Evolutionary conservation across 1,140 invertebrate species (phyloP).

Genomic region (Orchesella cincta): DNA sequence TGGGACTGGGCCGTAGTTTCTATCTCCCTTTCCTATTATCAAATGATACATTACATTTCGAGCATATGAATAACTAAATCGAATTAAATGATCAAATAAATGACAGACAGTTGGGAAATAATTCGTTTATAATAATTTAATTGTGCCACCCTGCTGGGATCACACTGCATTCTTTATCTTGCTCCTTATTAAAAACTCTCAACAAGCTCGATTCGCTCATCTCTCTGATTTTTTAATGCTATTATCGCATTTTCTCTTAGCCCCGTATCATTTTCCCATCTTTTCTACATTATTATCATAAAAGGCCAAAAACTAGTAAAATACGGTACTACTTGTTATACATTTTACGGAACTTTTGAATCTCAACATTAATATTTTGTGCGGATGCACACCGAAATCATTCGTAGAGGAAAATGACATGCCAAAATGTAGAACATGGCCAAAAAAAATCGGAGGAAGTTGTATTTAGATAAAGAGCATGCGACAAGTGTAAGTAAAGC

Average conservation of each 20-base stretch:
- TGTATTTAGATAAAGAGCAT: slow-evolving; percentile 17
- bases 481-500: not conserved
- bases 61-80: slow-evolving; percentile 16
- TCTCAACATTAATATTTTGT: too few relatives aligned
- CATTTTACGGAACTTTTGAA: too few relatives aligned
- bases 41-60: not conserved
- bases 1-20: too few relatives aligned
- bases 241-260: too few relatives aligned
- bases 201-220: not conserved
- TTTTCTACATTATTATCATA: not conserved
- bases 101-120: slow-evolving; percentile 40
- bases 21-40: not conserved
- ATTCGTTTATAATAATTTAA: slow-evolving; percentile 41
- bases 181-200: not conserved
- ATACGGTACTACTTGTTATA: too few relatives aligned
- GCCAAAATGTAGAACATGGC: not conserved
- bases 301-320: too few relatives aligned
- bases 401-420: not conserved
- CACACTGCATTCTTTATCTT: not conserved
- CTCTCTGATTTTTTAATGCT: not conserved
- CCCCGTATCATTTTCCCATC: too few relatives aligned
- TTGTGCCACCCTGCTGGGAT: slow-evolving; percentile 22
- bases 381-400: too few relatives aligned
- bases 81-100: slow-evolving; percentile 34
- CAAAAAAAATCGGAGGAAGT: not conserved